Base-by-base conservation (phyloP, 2,113 vertebrate species). In the Pogonocichla stellata region DNA sequence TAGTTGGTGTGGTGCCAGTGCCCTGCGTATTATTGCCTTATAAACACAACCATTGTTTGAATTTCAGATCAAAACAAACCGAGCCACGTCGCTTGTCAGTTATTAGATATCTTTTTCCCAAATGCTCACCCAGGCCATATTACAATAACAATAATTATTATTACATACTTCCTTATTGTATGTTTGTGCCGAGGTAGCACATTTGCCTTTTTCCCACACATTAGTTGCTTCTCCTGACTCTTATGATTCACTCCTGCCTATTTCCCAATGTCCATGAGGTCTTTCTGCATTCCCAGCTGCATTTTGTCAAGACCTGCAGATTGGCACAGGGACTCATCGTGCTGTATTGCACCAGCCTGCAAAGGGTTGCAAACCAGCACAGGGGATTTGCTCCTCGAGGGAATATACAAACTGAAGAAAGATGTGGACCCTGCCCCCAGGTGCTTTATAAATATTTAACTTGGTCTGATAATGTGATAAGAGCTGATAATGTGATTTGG, bases 111-210 rank as follows among this genome's bases (percentile, higher is more conserved):
- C 94, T 97, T 97, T 97, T 87, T 96, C 90, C 94, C 95, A 95
- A 94, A 95, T 94, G 96, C 93, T 95, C 92, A 91, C 95, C 90
- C 96, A 91, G 95, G 90, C 95, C 14, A 0, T 93, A 92, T 93
- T 96, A 97, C 95, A 97, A 97, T 97, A 97, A 97, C 96, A 97
- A 90, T 97, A 97, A 97, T 97, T 97, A 97, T 97, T 97, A 97
- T 96, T 95, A 96, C 95, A 96, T 91, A 96, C 95, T 97, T 96
- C 96, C 95, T 97, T 97, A 97, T 96, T 97, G 96, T 90, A 95
- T 93, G 93, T 92, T 96, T 95, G 85, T 93, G 94, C 78, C 79
- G 90, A 97, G 93, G 93, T 93, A 95, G 95, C 95, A 96, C 82
- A 96, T 96, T 96, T 96, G 95, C 82, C 87, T 95, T 97, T 97